These are phyloP conservation scores for Temnothorax curvispinosus DNA, from an alignment of 1,140 invertebrate genomes.

Conservation along the genomic window DNA sequence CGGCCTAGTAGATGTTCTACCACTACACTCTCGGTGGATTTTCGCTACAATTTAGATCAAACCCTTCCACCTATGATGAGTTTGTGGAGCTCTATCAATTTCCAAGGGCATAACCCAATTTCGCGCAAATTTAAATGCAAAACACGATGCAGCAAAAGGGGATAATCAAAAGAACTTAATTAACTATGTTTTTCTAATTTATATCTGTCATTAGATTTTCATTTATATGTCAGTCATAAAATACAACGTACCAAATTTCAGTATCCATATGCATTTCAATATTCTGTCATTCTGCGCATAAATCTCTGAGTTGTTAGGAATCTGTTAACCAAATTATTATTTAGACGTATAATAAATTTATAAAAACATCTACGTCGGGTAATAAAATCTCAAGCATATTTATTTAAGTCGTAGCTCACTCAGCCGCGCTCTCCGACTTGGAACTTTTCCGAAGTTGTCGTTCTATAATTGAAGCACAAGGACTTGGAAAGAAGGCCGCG, in stretches of 20 bases:
- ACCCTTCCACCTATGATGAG: conserved; percentile 73
- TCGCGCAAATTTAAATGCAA: conserved; percentile 23
- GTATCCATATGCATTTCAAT: background rate
- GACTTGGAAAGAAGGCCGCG: conserved; percentile 52
- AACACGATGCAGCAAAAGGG: background rate
- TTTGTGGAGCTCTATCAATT: conserved; percentile 78
- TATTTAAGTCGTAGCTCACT: conserved; percentile 34
- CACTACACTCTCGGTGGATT: conserved; percentile 67
- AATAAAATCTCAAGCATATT: conserved; percentile 48
- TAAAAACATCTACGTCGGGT: conserved; percentile 6
- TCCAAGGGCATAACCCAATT: conserved; percentile 49
- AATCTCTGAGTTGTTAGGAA: background rate
- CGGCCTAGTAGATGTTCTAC: conserved; percentile 44
- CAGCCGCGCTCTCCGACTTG: conserved; percentile 48
- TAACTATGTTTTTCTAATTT: background rate
- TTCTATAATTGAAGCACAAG: conserved; percentile 71
- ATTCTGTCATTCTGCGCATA: background rate
- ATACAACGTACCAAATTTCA: background rate
- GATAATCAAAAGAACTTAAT: background rate
- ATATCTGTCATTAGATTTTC: background rate
- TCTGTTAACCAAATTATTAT: background rate
- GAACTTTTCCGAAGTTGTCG: conserved; percentile 65
- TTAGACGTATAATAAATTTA: conserved; percentile 25
- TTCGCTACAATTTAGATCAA: conserved; percentile 77
- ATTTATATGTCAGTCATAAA: background rate